Percentiles rank a stretch among this genome's conserved stretches.
These are phyloP conservation scores for Tupaia tana DNA, from an alignment of 2,113 vertebrate species.

Conservation along the genomic window DNA sequence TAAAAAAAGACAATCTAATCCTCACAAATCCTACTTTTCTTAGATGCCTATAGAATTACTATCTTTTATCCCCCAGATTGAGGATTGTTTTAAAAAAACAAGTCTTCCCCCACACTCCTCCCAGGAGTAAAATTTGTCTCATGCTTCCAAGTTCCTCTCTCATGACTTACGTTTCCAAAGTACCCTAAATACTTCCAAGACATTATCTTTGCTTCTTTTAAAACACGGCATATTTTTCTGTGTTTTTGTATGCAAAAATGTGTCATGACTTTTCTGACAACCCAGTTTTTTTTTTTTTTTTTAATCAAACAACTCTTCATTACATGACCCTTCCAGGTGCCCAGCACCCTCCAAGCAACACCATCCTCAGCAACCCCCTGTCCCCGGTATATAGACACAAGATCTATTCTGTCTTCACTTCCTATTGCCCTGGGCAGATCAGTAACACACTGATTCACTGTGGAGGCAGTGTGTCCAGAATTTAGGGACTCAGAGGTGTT, in stretches of 20 bases:
- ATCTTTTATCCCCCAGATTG: not conserved
- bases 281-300: no score
- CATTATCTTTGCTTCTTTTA: not conserved
- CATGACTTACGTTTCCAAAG: not conserved
- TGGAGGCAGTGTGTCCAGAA: slow-evolving; percentile 93
- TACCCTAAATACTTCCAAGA: not conserved
- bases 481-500: slow-evolving; percentile 92
- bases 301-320: no score
- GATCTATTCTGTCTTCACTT: no score
- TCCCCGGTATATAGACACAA: no score
- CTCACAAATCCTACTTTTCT: not conserved
- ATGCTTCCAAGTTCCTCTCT: not conserved
- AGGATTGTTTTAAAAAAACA: not conserved
- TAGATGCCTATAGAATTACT: not conserved
- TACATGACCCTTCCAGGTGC: no score
- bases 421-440: no score
- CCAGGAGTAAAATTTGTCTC: not conserved
- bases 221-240: not conserved
- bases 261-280: no score
- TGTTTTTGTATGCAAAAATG: no score
- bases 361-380: no score
- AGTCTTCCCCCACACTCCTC: not conserved
- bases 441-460: slow-evolving; percentile 82
- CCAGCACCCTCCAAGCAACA: no score
- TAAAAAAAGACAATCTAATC: not conserved